A percentile compares a stretch with the other conserved stretches of the same genome.
These are phyloP conservation scores for Frankliniella fusca DNA, from an alignment of 2,888 invertebrate species.

Conservation along the genomic window DNA sequence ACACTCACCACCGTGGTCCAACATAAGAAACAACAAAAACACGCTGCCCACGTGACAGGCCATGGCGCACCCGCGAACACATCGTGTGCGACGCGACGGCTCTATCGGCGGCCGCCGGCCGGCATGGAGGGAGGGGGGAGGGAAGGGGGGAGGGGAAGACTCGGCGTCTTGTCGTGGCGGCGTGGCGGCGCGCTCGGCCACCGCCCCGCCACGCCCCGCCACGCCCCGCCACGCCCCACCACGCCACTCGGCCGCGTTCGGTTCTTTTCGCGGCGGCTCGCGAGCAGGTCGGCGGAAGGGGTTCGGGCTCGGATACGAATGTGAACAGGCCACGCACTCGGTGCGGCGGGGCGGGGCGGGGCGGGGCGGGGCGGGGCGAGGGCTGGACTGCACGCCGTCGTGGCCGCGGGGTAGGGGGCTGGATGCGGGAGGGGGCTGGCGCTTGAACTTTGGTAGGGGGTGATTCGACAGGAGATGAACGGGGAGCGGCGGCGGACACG, in stretches of 20 bases:
- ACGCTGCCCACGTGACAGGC: neutral
- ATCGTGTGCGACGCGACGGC: neutral
- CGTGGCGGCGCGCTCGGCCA: neutral
- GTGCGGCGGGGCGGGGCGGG: too few relatives aligned
- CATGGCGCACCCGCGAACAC: neutral
- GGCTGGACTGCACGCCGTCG: neutral
- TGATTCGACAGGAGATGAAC: neutral
- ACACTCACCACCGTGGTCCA: neutral
- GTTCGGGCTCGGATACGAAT: neutral
- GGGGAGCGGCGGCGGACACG: neutral
- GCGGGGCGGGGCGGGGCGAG: too few relatives aligned
- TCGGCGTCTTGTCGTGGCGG: neutral
- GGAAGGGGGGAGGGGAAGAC: neutral
- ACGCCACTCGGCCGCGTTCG: neutral
- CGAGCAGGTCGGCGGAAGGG: neutral
- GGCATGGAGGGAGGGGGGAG: neutral
- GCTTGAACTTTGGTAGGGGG: slow-evolving; percentile 2
- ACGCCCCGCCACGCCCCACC: neutral
- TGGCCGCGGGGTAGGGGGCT: neutral
- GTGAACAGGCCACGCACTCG: too few relatives aligned
- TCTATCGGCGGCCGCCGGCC: neutral
- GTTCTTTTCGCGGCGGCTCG: neutral
- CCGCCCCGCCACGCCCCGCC: neutral
- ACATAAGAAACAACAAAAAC: neutral
- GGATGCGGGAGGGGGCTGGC: neutral